Base-by-base conservation (phyloP, 2,888 invertebrate genomes). In the Perithous albicinctus region DNA sequence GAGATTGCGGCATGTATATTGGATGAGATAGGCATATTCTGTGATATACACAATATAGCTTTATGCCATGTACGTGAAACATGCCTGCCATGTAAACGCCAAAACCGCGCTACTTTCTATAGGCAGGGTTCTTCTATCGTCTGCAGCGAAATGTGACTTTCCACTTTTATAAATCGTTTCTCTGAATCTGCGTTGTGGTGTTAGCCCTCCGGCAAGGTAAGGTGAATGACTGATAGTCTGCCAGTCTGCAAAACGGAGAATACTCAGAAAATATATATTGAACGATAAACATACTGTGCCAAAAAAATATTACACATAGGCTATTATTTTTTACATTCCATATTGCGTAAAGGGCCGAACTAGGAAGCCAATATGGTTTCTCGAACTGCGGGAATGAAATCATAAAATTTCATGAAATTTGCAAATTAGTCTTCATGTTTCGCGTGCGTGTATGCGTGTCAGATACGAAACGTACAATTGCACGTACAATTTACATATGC, bases 1-100 rank as follows among this genome's bases (percentile, higher is more conserved):
- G 79, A 81, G 86, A 88, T 87, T 85, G 85, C 81, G 76, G 78
- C 78, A 63, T 85, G 80, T 81, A 84, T 86, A 86, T 73, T 75
- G 74, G 72, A 86, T 82, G 85, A 86, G 83, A 74, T 82, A 54
- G 70, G 43, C 23, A 3, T 18, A 6, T n/a, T 15, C 6, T 8
- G 29, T 8, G 41, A 59, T 20, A 38, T 18, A 73, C 8, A 6
- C 23, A 23, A 29, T 12, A 29, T 48, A 20, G 51, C 29, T 15
- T 69, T 59, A 23, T 54, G 20, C n/a, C 20, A 41, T 56, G 15
- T 56, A 56, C 15, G 29, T 38, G 8, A 8, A 69, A 20, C 20
- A 18, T 61, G 18, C 4, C 20, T 15, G 7, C 10, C 38, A 18
- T 64, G 41, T 10, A 56, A 41, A 63, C 26, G 61, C 15, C 15